Percentiles rank a stretch among this genome's conserved stretches.
Evolutionary conservation across 2,113 vertebrate species (phyloP).

Genomic region (Stomatorhinus ivindoensis): DNA sequence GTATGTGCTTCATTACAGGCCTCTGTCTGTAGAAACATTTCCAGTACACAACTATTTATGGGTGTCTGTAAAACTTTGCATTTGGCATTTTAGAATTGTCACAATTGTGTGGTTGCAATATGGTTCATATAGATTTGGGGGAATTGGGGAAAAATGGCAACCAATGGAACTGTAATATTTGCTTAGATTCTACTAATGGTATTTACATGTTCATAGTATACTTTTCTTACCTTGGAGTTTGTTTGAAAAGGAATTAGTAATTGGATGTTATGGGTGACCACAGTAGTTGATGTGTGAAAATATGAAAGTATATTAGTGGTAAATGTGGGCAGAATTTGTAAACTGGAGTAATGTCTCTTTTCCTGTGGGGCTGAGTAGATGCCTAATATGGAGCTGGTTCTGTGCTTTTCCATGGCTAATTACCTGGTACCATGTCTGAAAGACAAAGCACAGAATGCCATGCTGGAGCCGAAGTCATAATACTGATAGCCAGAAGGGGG

Average conservation of each 20-base stretch:
- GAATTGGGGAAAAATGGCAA: not conserved
- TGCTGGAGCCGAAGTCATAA: not conserved
- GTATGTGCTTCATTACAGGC: not conserved
- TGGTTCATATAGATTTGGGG: not conserved
- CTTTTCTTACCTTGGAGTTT: not conserved
- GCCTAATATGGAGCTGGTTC: not conserved
- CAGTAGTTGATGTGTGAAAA: not conserved
- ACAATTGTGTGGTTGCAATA: not conserved
- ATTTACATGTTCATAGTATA: not conserved
- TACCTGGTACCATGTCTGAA: not conserved
- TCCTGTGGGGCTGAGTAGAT: not conserved
- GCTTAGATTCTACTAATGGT: not conserved
- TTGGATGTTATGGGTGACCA: not conserved
- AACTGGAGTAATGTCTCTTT: not conserved
- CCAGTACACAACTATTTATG: not conserved
- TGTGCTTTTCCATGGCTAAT: not conserved
- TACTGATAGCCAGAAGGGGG: not conserved
- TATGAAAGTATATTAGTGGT: not conserved
- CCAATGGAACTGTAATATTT: not conserved
- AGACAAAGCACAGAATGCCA: not conserved
- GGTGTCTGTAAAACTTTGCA: not conserved
- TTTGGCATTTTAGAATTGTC: not conserved
- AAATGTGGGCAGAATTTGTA: not conserved
- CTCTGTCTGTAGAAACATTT: not conserved
- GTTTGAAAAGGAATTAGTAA: not conserved